Base-by-base conservation (phyloP, 2,113 vertebrate genomes). In the Zosterops borbonicus region DNA sequence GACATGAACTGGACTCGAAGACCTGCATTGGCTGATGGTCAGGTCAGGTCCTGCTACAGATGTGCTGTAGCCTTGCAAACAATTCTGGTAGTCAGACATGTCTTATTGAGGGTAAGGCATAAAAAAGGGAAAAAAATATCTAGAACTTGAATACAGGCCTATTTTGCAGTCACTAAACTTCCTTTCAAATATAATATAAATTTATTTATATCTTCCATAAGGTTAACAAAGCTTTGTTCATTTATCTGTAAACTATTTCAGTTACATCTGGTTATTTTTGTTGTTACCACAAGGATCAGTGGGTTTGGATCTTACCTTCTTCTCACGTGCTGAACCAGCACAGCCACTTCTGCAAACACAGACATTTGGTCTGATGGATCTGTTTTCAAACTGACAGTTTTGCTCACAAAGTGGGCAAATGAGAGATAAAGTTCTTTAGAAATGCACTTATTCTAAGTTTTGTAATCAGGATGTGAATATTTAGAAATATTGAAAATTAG, bases 341-440 rank as follows among this genome's bases (percentile, higher is more conserved):
- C 86, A 96, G 73, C 97, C 98, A 10, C 89, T 96, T 78, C 97
- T 96, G 75, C 98, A 98, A 55, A 98, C 95, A 31, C 98, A 99
- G 83, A 98, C 87, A 35, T 98, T 98, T 8, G 98, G 98, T 29
- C 83, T 97, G 73, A 98, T 68, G 49, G 98, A 98, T 27, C 96
- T 96, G 75, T 97, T 97, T 47, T 97, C 97, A 69, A 96, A 98
- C 0, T 96, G 91, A 91, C 97, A 98, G 68, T 92, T 98, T 70
- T 98, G 96, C 75, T 98, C 96, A 88, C 93, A 98, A 74, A 92
- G 52, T 50, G 91, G 77, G 27, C 46, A 82, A 74, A 83, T 14
- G 41, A 80, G 75, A 83, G 41, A 31, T 12, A 53, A 82, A 58
- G 4, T 27, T 77, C 23, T 56, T 83, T 55, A 80, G 62, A 82